Evolutionary conservation across 2,888 invertebrate species (phyloP).

Genomic region (Agrenia bidenticulata): DNA sequence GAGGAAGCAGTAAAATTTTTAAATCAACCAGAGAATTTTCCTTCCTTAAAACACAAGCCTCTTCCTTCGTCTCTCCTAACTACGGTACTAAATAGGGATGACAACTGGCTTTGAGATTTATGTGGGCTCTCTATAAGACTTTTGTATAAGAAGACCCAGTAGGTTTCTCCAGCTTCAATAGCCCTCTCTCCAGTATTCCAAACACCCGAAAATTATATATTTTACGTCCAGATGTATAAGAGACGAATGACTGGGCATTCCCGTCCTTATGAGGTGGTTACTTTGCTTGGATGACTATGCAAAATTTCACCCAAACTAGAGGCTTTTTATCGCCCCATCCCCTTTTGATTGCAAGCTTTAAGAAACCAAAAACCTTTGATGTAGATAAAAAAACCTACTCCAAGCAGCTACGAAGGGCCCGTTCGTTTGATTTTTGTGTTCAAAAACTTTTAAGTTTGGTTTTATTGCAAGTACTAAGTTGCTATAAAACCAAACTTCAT

Average conservation of each 20-base stretch:
- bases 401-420: no score
- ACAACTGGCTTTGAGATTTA: constrained; percentile 10
- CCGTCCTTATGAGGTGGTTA: neutral
- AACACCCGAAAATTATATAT: neutral
- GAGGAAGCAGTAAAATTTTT: constrained; percentile 7
- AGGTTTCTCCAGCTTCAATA: no score
- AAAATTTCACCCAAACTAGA: constrained; percentile 1
- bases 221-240: neutral
- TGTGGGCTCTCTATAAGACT: neutral
- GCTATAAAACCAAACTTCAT: no score
- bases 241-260: neutral
- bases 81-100: constrained; percentile 2
- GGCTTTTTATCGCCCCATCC: constrained; percentile 2
- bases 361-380: no score
- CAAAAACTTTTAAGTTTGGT: no score
- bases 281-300: constrained; percentile 1
- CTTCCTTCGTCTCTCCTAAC: neutral
- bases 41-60: constrained; percentile 1
- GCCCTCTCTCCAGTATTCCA: no score
- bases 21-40: constrained; percentile 2
- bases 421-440: no score
- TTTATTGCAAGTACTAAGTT: no score
- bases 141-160: neutral
- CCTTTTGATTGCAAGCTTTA: constrained; percentile 1
- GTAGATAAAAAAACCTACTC: no score